Evolutionary conservation across 2,113 vertebrate genomes (phyloP).

Genomic region (Siphamia tubifer): DNA sequence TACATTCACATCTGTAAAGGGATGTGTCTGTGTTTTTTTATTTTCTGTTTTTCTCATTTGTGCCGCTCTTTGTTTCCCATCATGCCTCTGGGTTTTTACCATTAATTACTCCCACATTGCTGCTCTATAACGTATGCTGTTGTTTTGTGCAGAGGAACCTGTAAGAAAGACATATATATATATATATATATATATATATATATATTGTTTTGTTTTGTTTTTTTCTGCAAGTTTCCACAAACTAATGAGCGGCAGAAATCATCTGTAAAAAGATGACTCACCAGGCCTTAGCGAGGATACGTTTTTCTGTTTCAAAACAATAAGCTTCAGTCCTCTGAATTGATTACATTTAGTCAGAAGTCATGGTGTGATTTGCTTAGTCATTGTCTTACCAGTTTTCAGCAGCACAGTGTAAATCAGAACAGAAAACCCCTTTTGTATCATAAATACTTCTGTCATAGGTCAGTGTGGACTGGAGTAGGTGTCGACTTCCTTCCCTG

Average conservation of each 20-base stretch:
- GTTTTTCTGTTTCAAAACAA: slow-evolving; percentile 20
- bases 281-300: background rate
- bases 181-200: too few relatives aligned
- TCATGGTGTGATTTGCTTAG: background rate
- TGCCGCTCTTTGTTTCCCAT: background rate
- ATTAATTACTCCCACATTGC: slow-evolving; percentile 47
- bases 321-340: background rate
- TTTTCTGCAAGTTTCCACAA: slow-evolving; percentile 9
- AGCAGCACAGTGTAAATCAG: background rate
- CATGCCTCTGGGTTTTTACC: background rate
- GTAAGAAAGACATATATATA: too few relatives aligned
- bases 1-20: too few relatives aligned
- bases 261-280: slow-evolving; percentile 31
- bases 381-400: slow-evolving; percentile 4
- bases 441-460: slow-evolving; percentile 38
- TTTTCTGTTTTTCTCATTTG: background rate
- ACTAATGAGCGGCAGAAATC: background rate
- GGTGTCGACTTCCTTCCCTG: slow-evolving; percentile 25
- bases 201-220: too few relatives aligned
- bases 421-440: slow-evolving; percentile 39
- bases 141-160: slow-evolving; percentile 18
- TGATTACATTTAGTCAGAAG: background rate
- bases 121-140: background rate
- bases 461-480: slow-evolving; percentile 31
- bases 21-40: background rate